Evolutionary conservation across 2,797 vertebrate genomes (phyloP).

Genomic region (Valencia hispanica): DNA sequence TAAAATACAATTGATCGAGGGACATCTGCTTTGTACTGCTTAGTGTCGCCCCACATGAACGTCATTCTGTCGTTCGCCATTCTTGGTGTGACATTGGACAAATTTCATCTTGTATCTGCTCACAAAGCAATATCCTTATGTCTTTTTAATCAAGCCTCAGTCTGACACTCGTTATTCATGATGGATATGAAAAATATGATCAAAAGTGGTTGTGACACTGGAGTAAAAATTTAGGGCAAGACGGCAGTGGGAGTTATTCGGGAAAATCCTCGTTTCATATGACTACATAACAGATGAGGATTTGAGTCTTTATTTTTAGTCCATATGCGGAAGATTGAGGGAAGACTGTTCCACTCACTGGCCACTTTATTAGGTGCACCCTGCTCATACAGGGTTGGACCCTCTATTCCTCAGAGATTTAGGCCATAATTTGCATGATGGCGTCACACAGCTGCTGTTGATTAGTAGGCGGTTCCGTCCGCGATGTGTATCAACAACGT

Average conservation of each 20-base stretch:
- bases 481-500: background rate
- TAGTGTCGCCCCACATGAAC: constrained; percentile 29
- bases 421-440: background rate
- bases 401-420: background rate
- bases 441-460: background rate
- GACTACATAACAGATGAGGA: background rate
- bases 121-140: constrained; percentile 4
- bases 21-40: constrained; percentile 8
- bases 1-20: constrained; percentile 37
- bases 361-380: background rate
- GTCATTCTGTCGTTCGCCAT: constrained; percentile 19
- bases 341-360: background rate
- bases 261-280: background rate
- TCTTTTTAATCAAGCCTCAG: background rate
- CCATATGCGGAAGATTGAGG: background rate
- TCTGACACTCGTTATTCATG: constrained; percentile 2
- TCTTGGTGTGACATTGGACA: constrained; percentile 37
- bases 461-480: background rate
- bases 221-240: background rate
- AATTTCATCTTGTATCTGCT: constrained; percentile 30
- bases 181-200: constrained; percentile 4
- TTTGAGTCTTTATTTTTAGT: background rate
- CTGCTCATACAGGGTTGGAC: background rate
- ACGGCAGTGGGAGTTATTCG: background rate
- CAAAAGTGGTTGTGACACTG: background rate